phyloP scores from a whole-genome alignment of 2,888 invertebrate species.

The Pseudolycoriella hygida region DNA sequence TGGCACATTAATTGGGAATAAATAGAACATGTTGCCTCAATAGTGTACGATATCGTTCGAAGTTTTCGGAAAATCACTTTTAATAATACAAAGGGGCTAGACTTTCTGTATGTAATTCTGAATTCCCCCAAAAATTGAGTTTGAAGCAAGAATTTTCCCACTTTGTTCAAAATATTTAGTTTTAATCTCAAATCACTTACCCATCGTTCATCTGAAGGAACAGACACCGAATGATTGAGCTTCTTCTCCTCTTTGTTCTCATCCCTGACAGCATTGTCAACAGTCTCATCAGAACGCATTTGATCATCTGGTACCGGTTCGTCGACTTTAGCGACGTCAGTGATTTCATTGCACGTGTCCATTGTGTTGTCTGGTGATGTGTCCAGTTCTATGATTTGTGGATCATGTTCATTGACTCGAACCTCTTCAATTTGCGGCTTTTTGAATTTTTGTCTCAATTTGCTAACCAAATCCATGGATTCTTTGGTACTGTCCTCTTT shows the following conservation, averaged over 20 bases:
- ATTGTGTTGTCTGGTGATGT: constrained; percentile 2
- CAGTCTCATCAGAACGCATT: background rate
- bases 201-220: constrained; percentile 41
- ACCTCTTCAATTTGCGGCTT: constrained; percentile 16
- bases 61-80: too few relatives aligned
- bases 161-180: too few relatives aligned
- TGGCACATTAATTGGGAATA: too few relatives aligned
- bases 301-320: background rate
- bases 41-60: too few relatives aligned
- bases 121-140: too few relatives aligned
- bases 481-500: constrained; percentile 61
- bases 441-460: constrained; percentile 55
- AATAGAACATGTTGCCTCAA: too few relatives aligned
- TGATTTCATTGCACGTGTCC: background rate
- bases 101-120: too few relatives aligned
- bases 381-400: constrained; percentile 1
- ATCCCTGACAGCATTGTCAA: constrained; percentile 4
- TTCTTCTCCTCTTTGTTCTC: constrained; percentile 11
- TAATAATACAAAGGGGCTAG: too few relatives aligned
- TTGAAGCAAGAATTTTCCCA: too few relatives aligned
- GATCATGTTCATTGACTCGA: background rate
- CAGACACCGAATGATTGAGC: constrained; percentile 24
- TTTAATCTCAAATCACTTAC: too few relatives aligned
- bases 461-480: constrained; percentile 68
- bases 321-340: background rate